Conservation (phyloP, 2,797 vertebrate genomes). For the Bufotes viridis region DNA sequence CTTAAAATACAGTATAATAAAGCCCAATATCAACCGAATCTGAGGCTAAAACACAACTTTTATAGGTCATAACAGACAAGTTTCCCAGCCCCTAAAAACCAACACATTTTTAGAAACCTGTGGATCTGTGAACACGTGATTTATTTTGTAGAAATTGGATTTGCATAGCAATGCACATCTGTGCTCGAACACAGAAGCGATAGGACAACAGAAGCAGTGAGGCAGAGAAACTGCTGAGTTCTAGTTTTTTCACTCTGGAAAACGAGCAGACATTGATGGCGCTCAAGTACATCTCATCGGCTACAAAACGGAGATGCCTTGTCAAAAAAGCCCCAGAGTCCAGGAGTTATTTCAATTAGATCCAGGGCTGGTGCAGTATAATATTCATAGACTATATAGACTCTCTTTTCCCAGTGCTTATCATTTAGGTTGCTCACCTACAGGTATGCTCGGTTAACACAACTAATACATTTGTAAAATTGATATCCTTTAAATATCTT, state of each 20-base stretch:
- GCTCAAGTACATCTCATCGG: constrained; percentile 45
- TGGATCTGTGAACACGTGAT: constrained; percentile 36
- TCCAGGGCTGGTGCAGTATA: neutral
- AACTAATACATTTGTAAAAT: no score
- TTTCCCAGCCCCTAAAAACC: neutral
- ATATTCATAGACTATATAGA: neutral
- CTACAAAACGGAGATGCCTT: constrained; percentile 9
- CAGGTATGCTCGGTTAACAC: no score
- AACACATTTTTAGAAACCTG: constrained; percentile 32
- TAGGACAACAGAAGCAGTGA: constrained; percentile 47
- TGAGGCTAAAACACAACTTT: neutral
- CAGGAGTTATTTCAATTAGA: neutral
- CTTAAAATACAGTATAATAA: neutral
- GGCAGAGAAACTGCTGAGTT: constrained; percentile 57
- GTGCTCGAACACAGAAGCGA: constrained; percentile 38
- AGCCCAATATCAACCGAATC: neutral
- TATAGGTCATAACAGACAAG: neutral
- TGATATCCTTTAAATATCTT: no score
- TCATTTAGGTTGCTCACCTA: neutral
- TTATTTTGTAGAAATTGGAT: constrained; percentile 50
- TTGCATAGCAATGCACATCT: constrained; percentile 61
- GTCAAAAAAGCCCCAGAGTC: neutral
- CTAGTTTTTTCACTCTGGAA: constrained; percentile 50
- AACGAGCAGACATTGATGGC: constrained; percentile 51
- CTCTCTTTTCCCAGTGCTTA: neutral